phyloP scores from a whole-genome alignment of 2,797 vertebrate genomes.

The Pagetopsis macropterus region DNA sequence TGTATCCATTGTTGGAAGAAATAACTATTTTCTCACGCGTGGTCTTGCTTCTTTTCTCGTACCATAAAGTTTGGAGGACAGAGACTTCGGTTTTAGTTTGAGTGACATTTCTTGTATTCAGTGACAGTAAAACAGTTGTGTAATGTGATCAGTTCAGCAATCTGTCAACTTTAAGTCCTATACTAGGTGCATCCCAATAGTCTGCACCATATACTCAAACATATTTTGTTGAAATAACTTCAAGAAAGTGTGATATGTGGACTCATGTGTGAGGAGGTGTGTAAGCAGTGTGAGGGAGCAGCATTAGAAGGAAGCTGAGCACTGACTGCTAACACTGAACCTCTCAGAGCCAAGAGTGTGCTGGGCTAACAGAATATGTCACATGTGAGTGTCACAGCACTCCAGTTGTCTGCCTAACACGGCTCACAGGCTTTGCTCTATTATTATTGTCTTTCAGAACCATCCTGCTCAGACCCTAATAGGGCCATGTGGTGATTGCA shows the following conservation, averaged over 20 bases:
- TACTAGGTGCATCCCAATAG: no score
- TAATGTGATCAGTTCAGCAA: no score
- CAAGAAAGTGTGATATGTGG: neutral
- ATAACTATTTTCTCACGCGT: no score
- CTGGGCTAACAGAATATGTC: neutral
- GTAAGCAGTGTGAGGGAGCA: neutral
- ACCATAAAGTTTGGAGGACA: no score
- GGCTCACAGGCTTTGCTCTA: conserved; percentile 12
- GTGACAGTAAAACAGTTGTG: no score
- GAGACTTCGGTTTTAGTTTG: no score
- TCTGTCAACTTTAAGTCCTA: no score
- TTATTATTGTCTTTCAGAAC: conserved; percentile 12
- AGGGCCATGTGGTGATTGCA: conserved; percentile 33
- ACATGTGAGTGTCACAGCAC: neutral
- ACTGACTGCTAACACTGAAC: neutral
- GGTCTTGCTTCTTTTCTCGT: no score
- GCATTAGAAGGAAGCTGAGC: neutral
- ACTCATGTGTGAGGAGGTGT: neutral
- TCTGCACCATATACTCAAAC: neutral
- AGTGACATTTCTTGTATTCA: no score
- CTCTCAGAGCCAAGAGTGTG: neutral
- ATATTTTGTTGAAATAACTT: neutral
- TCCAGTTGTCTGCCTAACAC: conserved; percentile 19
- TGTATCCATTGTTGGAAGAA: no score
- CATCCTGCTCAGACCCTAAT: conserved; percentile 21